phyloP scores from a whole-genome alignment of 2,113 vertebrate genomes.

The Cricetomys ansorgei region DNA sequence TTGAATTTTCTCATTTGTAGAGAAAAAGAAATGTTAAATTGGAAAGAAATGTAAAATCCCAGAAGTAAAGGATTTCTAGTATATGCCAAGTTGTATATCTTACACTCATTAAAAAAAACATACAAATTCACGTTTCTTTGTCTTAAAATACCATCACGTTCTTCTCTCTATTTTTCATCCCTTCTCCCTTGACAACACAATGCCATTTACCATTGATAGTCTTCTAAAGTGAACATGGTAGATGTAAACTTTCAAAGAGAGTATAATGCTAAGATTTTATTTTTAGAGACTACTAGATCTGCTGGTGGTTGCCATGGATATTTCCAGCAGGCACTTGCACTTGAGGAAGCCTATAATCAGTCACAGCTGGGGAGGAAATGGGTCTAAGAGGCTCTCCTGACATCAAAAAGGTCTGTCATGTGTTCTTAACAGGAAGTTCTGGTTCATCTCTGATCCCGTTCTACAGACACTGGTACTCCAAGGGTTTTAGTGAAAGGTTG shows the following conservation, averaged over 20 bases:
- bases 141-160: neutral
- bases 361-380: conserved; percentile 63
- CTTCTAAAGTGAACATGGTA: neutral
- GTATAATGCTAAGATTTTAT: conserved; percentile 75
- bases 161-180: neutral
- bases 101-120: neutral
- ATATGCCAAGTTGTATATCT: neutral
- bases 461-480: neutral
- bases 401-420: conserved; percentile 69
- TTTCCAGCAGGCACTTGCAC: conserved; percentile 74
- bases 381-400: conserved; percentile 51
- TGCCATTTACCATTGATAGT: neutral
- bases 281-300: conserved; percentile 73
- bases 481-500: neutral
- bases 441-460: neutral
- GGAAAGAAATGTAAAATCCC: neutral
- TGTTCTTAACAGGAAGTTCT: conserved; percentile 28
- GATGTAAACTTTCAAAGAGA: conserved; percentile 69
- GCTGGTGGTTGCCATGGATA: conserved; percentile 85
- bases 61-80: neutral
- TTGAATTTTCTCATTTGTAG: conserved; percentile 58
- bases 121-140: neutral
- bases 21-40: neutral
- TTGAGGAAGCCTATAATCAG: conserved; percentile 72
- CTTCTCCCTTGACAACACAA: neutral